Percentiles rank a stretch among this genome's conserved stretches.
These are phyloP conservation scores for Rhombomys opimus DNA, from an alignment of 2,113 vertebrate species.

Conservation along the genomic window DNA sequence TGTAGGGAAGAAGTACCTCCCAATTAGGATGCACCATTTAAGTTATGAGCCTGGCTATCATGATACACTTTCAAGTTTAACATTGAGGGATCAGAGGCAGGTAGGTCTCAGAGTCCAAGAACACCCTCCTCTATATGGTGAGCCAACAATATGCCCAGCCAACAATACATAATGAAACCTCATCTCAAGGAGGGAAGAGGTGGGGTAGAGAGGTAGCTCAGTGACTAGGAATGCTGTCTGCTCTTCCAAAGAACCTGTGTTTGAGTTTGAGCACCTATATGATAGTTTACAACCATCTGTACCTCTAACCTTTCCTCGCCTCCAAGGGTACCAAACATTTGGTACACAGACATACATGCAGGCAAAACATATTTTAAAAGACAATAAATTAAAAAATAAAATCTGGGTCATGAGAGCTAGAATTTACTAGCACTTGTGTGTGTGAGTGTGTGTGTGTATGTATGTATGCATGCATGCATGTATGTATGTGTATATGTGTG, in stretches of 20 bases:
- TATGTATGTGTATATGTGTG: neutral
- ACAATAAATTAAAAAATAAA: neutral
- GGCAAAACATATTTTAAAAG: neutral
- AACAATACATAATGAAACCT: neutral
- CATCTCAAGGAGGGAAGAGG: neutral
- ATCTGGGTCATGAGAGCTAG: neutral
- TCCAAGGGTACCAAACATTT: neutral
- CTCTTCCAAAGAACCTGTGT: neutral
- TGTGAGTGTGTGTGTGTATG: neutral
- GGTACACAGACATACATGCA: neutral
- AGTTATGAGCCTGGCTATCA: neutral
- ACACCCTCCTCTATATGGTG: neutral
- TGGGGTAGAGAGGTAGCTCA: neutral
- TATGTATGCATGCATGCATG: neutral
- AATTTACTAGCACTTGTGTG: neutral
- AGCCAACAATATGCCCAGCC: neutral
- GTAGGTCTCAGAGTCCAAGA: neutral
- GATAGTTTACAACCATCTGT: neutral
- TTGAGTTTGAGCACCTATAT: neutral
- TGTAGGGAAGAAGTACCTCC: neutral
- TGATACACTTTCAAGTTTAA: neutral
- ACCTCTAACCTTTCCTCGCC: neutral
- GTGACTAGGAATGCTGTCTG: neutral
- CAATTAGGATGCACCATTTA: conserved; percentile 35
- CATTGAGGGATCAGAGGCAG: neutral